Evolutionary conservation across 2,113 vertebrate species (phyloP).

Genomic region (Sylvia atricapilla): DNA sequence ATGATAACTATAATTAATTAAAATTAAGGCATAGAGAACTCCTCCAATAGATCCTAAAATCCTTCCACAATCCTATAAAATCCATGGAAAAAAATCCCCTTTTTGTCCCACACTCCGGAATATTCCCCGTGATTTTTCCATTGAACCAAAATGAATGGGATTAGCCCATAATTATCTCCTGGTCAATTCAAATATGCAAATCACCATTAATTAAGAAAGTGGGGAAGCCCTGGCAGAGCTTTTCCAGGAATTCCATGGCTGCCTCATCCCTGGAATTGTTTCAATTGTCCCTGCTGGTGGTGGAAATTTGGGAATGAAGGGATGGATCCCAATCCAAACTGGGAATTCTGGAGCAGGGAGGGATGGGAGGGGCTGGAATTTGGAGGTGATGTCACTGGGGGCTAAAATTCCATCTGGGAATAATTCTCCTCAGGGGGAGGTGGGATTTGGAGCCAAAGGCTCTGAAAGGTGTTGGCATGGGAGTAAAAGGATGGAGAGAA

Average conservation of each 20-base stretch:
- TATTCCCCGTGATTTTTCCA: background rate
- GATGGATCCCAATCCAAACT: background rate
- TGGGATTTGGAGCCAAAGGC: rapidly evolving
- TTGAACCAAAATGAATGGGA: background rate
- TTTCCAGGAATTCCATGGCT: background rate
- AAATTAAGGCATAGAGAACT: background rate
- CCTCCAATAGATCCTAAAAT: background rate
- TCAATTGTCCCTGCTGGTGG: no score
- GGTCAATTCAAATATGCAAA: background rate
- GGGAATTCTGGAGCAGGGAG: background rate
- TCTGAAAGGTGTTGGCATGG: background rate
- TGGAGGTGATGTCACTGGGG: rapidly evolving
- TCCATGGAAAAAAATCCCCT: background rate
- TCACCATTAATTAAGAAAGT: background rate
- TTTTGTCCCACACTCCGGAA: background rate
- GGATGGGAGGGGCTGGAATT: background rate
- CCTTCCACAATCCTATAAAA: background rate
- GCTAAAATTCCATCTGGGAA: background rate
- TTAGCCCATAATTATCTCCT: background rate
- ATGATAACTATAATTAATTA: background rate
- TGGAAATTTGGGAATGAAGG: background rate
- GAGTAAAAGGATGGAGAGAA: background rate
- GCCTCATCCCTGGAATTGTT: background rate
- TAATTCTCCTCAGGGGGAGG: background rate
- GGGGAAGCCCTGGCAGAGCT: background rate